These are phyloP conservation scores for Spermophilus dauricus DNA, from an alignment of 2,113 vertebrate species.

Conservation along the genomic window DNA sequence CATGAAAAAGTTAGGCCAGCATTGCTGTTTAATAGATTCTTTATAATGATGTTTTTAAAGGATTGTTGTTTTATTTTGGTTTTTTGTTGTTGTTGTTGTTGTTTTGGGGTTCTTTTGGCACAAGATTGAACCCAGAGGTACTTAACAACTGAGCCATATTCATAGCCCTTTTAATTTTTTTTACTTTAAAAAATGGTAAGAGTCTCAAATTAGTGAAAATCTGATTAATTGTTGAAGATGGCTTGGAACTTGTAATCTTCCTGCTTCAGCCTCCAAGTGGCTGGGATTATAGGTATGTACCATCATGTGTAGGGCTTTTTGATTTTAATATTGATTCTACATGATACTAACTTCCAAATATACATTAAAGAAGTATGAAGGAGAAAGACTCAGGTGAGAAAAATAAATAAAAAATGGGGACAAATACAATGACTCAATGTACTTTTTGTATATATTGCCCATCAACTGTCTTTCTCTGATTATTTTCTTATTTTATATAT, in stretches of 20 bases:
- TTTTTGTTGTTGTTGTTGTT: too few species aligned
- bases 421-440: not conserved
- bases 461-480: not conserved
- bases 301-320: not conserved
- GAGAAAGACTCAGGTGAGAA: slow-evolving; percentile 11
- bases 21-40: not conserved
- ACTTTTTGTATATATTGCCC: not conserved
- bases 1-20: not conserved
- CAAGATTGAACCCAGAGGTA: too few species aligned
- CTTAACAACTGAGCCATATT: too few species aligned
- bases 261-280: too few species aligned
- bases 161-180: too few species aligned
- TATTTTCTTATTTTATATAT: not conserved
- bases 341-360: not conserved
- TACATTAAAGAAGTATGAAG: not conserved
- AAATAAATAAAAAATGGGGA: not conserved
- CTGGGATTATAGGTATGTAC: too few species aligned
- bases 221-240: too few species aligned
- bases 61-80: not conserved
- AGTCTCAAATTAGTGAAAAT: too few species aligned
- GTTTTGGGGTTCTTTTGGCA: too few species aligned
- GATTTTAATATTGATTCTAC: not conserved
- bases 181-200: too few species aligned
- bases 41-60: not conserved
- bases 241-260: too few species aligned